Percentiles rank a stretch among this genome's conserved stretches.
phyloP scores from a whole-genome alignment of 1,140 invertebrate species.

The Whitmania pigra region DNA sequence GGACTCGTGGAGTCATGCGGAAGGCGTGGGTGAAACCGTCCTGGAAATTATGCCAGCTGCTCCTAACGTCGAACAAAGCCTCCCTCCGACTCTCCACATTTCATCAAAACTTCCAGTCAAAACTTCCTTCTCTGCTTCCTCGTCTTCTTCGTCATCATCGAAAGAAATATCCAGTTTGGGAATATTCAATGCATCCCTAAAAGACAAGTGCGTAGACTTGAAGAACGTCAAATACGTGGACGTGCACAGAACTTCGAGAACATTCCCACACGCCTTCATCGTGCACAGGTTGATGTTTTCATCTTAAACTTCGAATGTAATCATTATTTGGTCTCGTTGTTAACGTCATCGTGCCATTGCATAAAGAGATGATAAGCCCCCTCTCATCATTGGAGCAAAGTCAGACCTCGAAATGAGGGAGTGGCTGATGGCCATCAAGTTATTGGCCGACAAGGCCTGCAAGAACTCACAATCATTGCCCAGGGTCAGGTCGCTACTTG shows the following conservation, averaged over 20 bases:
- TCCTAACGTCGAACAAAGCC: too few relatives aligned
- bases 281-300: slow-evolving; percentile 1
- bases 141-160: too few relatives aligned
- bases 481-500: not conserved
- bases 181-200: not conserved
- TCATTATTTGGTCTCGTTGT: too few relatives aligned
- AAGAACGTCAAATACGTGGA: not conserved
- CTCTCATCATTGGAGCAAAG: slow-evolving; percentile 16
- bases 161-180: too few relatives aligned
- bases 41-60: too few relatives aligned
- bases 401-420: slow-evolving; percentile 17
- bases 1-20: too few relatives aligned
- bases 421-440: slow-evolving; percentile 17
- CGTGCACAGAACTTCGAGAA: not conserved
- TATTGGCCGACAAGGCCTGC: slow-evolving; percentile 10
- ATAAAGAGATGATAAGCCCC: not conserved
- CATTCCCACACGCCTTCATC: slow-evolving; percentile 11
- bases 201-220: slow-evolving; percentile 1
- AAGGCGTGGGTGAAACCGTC: too few relatives aligned
- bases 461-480: not conserved
- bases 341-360: not conserved
- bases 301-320: too few relatives aligned
- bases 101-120: too few relatives aligned
- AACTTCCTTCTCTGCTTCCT: too few relatives aligned
- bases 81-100: too few relatives aligned